Evolutionary conservation across 1,140 invertebrate genomes (phyloP), one percentile per base, ranked within the genome.

Genomic region (Gryllus bimaculatus): DNA sequence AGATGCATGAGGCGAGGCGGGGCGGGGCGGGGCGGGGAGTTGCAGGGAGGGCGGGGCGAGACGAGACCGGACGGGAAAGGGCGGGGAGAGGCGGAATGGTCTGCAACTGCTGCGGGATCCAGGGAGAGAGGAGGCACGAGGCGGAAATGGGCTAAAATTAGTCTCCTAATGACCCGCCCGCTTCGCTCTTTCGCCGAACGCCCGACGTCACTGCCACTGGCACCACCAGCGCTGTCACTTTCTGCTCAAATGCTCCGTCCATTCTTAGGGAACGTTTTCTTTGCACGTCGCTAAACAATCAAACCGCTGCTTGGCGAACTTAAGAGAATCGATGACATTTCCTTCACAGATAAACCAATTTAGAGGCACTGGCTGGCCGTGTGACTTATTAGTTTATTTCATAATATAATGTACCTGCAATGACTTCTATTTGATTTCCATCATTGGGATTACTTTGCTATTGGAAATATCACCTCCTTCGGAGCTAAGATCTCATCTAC

Each of bases 101-200:
- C 26, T 39, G 26, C 26, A 39, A 39, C 26, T 81, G 83, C 82
- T 82, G 84, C 84, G 82, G 80, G 81, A 81, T 78, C 82, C 82
- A 83, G 84, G 84, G 78, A 84, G 83, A 84, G 82, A 83, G 82
- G 82, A 83, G 83, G 81, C 54, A 66, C 26, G 26, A 39, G 26
- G 26, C 26, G 26, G 26, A 39, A 5, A 39, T 1, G 54, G 54
- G 54, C 54, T 66, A 66, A 66, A 18, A 66, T 66, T 66, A 66
- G 54, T 18, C 54, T 18, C 54, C 54, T 66, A 66, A 66, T 66
- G 54, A 66, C 54, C 10, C 54, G 54, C 18, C 54, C 54, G 54
- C 18, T 66, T 39, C 18, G 49, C 49, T 54, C 49, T 15, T 54
- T 15, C 49, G 10, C 18, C 54, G 54, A 10, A 66, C 54, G 18